phyloP scores from a whole-genome alignment of 2,113 vertebrate genomes.

The Aix galericulata region DNA sequence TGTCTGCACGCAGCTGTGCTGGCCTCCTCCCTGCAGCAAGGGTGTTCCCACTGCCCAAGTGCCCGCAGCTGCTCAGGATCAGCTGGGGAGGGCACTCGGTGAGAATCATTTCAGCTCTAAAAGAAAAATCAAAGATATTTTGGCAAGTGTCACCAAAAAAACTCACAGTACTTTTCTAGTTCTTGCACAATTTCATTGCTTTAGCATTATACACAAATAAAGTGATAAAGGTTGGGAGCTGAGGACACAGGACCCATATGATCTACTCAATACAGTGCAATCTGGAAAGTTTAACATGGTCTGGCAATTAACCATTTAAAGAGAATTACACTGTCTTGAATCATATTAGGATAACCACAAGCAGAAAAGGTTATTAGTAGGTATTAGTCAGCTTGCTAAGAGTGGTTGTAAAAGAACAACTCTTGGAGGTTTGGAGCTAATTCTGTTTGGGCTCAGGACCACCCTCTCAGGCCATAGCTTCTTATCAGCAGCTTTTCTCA shows the following conservation, averaged over 20 bases:
- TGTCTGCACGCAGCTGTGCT: slow-evolving; percentile 32
- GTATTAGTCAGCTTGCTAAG: neutral
- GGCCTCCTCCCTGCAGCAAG: neutral
- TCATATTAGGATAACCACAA: neutral
- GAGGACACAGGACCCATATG: rapidly evolving
- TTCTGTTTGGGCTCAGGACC: neutral
- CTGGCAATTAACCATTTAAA: neutral
- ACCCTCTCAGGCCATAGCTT: neutral
- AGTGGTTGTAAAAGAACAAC: neutral
- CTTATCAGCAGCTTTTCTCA: neutral
- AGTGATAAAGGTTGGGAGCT: neutral
- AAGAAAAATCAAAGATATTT: neutral
- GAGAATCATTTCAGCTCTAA: neutral
- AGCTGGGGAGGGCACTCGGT: neutral
- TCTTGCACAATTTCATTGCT: neutral
- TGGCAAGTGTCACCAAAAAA: neutral
- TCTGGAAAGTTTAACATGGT: neutral
- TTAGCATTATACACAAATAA: neutral
- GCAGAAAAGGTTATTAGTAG: neutral
- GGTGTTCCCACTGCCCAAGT: neutral
- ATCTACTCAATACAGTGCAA: neutral
- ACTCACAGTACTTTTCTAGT: neutral
- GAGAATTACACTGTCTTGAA: neutral
- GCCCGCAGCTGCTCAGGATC: neutral
- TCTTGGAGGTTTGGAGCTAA: neutral